Base-by-base conservation (phyloP, 2,797 vertebrate genomes). In the Mormyrus proboscirostris region DNA sequence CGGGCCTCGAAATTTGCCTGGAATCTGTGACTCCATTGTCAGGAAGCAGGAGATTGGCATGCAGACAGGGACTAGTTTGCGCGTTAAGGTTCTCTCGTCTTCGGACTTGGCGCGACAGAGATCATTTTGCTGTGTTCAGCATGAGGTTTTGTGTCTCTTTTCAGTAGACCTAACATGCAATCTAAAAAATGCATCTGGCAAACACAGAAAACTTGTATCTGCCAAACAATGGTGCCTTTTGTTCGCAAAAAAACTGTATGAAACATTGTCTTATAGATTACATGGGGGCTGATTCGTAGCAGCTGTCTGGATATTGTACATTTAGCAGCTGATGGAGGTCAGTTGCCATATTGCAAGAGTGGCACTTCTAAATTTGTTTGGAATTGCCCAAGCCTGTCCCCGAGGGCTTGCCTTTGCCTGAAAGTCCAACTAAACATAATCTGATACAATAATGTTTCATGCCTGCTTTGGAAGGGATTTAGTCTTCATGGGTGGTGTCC, bases 401-500 rank as follows among this genome's bases (percentile, higher is more conserved):
- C 2, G 41, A n/a, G 38, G 73, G 73, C n/a, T 44, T 0, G 38
- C 38, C 38, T 44, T 41, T 79, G 38, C 73, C 38, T 44, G 10
- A 44, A 79, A 79, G 73, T 79, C 73, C 73, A 9, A 41, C 73
- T 19, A 79, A 79, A 79, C 73, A 41, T 79, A 79, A 79, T 79
- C 7, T 44, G 38, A 79, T 79, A 79, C 33, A 79, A 79, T 51
- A 65, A 10, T 59, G 10, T 57, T n/a, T 86, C 50, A 86, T 57
- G 50, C 57, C 86, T 69, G 89, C 50, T 59, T 85, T 90, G 88
- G 86, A 92, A 89, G 82, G 51, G 50, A 89, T 87, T 89, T 89
- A 89, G 53, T 33, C 86, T 90, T 86, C 86, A 89, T 73, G 88
- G 76, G 89, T 90, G 89, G 91, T 89, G 82, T 88, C 51, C 59